These are phyloP conservation scores for Scelioninae gen. 1 DNA, from an alignment of 2,888 invertebrate species.

Conservation along the genomic window DNA sequence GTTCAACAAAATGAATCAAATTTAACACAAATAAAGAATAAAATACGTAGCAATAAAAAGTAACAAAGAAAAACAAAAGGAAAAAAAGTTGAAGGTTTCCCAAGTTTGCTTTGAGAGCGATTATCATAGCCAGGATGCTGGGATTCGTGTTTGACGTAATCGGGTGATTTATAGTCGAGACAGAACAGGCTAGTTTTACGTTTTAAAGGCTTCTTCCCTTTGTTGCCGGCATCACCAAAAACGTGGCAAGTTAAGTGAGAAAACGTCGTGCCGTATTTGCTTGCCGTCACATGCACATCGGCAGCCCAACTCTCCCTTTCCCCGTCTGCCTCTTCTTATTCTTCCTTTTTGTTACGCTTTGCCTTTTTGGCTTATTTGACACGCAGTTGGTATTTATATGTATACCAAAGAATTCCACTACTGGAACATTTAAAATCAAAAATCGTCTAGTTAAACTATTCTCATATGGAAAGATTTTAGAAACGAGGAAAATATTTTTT, in stretches of 20 bases:
- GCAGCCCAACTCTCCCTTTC: conserved; percentile 34
- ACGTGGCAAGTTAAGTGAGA: conserved; percentile 49
- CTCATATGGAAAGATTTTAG: conserved; percentile 14
- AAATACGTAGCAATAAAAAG: conserved; percentile 33
- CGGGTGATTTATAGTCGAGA: conserved; percentile 67
- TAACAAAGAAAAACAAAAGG: conserved; percentile 58
- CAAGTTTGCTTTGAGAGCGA: conserved; percentile 46
- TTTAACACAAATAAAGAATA: conserved; percentile 30
- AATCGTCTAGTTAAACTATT: conserved; percentile 27
- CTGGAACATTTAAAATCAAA: too few species aligned
- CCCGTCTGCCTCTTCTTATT: neutral
- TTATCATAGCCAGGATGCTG: conserved; percentile 58
- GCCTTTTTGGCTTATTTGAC: conserved; percentile 36
- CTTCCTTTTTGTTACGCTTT: conserved; percentile 24
- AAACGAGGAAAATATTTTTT: neutral
- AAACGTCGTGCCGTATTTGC: conserved; percentile 50
- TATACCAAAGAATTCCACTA: neutral
- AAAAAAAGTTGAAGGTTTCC: conserved; percentile 54
- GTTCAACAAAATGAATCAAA: conserved; percentile 7
- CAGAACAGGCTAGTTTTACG: conserved; percentile 53
- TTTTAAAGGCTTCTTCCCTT: conserved; percentile 68
- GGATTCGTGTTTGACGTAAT: conserved; percentile 67
- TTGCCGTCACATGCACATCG: conserved; percentile 42
- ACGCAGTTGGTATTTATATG: too few species aligned
- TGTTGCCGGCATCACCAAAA: conserved; percentile 53